Conservation (phyloP, 2,797 vertebrate genomes). For the Arrhamphus sclerolepis region DNA sequence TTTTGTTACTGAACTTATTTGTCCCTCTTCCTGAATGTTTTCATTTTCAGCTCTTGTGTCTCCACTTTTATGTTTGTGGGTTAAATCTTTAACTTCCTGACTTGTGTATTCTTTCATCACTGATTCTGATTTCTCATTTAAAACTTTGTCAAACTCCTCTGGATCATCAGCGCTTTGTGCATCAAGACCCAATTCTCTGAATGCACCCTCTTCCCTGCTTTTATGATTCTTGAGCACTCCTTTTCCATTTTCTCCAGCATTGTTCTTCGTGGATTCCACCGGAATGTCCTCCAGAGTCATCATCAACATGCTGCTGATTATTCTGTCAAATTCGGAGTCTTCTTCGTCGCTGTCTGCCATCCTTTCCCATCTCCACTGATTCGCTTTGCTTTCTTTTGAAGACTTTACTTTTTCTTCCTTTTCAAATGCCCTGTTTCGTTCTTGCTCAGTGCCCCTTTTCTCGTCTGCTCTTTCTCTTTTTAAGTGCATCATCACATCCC, state of each 20-base stretch:
- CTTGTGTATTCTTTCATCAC: neutral
- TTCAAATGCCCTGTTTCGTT: constrained; percentile 5
- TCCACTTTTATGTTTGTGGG: neutral
- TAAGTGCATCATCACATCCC: neutral
- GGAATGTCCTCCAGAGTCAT: constrained; percentile 67
- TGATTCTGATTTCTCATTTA: constrained; percentile 6
- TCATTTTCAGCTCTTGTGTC: neutral
- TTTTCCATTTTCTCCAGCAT: neutral
- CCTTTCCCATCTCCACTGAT: constrained; percentile 4
- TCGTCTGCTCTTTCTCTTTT: constrained; percentile 16
- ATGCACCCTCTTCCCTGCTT: neutral
- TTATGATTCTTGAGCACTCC: constrained; percentile 2
- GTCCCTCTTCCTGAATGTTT: constrained; percentile 14
- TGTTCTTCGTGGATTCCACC: constrained; percentile 6
- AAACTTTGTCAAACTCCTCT: constrained; percentile 9
- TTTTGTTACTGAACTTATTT: no score
- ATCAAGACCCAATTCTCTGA: neutral
- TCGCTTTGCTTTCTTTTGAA: constrained; percentile 8
- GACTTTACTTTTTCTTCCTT: constrained; percentile 9
- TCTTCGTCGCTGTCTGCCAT: constrained; percentile 50
- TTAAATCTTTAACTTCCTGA: neutral
- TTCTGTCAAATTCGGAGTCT: constrained; percentile 58
- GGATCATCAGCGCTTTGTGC: neutral
- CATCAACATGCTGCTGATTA: constrained; percentile 71
- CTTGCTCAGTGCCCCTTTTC: constrained; percentile 10